Percentiles rank a stretch among this genome's conserved stretches.
phyloP scores from a whole-genome alignment of 2,888 invertebrate genomes.

The Leptopterna dolabrata region DNA sequence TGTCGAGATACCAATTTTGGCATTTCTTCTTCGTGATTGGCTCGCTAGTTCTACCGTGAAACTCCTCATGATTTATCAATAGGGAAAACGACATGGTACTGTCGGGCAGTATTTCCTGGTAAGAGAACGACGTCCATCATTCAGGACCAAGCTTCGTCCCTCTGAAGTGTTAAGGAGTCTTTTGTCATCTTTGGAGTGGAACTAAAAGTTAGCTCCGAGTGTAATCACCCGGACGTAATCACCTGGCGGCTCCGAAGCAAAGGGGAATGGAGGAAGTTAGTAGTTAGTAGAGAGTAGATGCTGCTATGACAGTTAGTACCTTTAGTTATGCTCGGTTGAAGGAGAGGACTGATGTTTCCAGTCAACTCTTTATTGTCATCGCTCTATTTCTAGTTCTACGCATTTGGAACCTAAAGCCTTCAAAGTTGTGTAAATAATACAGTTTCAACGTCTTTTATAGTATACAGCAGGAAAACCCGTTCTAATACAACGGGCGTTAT shows the following conservation, averaged over 20 bases:
- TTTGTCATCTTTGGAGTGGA: conserved; percentile 40
- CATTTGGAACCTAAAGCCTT: too few species aligned
- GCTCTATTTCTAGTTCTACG: neutral
- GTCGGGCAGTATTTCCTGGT: neutral
- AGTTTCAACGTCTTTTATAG: too few species aligned
- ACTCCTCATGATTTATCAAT: neutral
- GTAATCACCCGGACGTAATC: conserved; percentile 46
- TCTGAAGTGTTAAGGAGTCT: conserved; percentile 30
- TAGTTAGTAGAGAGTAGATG: conserved; percentile 10
- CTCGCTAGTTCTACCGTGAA: too few species aligned
- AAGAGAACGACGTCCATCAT: neutral
- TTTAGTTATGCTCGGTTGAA: neutral
- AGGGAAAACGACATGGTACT: neutral
- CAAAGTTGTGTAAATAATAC: too few species aligned
- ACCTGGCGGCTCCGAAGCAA: conserved; percentile 5
- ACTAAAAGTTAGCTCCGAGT: conserved; percentile 33
- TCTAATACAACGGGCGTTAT: too few species aligned
- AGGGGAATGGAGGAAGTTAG: conserved; percentile 31
- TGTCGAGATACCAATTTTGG: too few species aligned
- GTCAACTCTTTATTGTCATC: neutral
- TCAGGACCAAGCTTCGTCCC: neutral
- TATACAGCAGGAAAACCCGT: too few species aligned
- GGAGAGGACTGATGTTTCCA: neutral
- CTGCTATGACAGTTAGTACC: neutral
- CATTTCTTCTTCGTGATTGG: too few species aligned